Evolutionary conservation across 2,797 vertebrate species (phyloP).

Genomic region (Diglossa cyanea): DNA sequence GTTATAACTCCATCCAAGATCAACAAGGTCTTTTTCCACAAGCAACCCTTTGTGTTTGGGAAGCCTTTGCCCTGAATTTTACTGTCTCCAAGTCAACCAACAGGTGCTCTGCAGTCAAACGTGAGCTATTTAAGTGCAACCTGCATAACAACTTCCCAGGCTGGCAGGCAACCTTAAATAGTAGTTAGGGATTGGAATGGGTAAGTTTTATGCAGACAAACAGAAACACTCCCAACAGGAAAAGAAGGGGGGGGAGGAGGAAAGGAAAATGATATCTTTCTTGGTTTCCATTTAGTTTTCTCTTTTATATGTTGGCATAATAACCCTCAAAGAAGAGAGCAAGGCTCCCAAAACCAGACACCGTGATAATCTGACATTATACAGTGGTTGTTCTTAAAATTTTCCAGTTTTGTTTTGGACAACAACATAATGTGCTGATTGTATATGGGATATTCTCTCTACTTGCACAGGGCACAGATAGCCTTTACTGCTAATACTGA

Average conservation of each 20-base stretch:
- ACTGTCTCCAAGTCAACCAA: constrained; percentile 47
- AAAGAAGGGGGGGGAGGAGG: neutral
- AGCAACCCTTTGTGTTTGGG: constrained; percentile 54
- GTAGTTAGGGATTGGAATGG: constrained; percentile 7
- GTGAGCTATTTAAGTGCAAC: constrained; percentile 45
- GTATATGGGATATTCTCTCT: neutral
- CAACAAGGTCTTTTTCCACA: constrained; percentile 62
- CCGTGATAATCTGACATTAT: neutral
- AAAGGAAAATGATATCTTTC: constrained; percentile 27
- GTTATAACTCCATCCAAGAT: constrained; percentile 52
- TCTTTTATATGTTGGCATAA: neutral
- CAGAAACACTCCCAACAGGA: constrained; percentile 41
- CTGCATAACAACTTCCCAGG: constrained; percentile 20
- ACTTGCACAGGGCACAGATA: neutral
- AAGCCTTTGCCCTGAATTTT: constrained; percentile 59
- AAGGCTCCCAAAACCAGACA: neutral
- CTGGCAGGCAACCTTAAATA: constrained; percentile 22
- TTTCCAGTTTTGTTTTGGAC: constrained; percentile 19
- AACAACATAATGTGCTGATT: constrained; percentile 3
- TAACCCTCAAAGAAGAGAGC: neutral
- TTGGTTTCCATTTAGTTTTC: constrained; percentile 3
- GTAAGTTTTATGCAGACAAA: constrained; percentile 24
- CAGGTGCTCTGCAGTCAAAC: constrained; percentile 58
- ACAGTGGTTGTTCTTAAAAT: neutral
- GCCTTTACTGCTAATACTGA: neutral